Percentiles rank a stretch among this genome's conserved stretches.
These are phyloP conservation scores for Cephonodes hylas DNA, from an alignment of 2,888 invertebrate genomes.

Conservation along the genomic window DNA sequence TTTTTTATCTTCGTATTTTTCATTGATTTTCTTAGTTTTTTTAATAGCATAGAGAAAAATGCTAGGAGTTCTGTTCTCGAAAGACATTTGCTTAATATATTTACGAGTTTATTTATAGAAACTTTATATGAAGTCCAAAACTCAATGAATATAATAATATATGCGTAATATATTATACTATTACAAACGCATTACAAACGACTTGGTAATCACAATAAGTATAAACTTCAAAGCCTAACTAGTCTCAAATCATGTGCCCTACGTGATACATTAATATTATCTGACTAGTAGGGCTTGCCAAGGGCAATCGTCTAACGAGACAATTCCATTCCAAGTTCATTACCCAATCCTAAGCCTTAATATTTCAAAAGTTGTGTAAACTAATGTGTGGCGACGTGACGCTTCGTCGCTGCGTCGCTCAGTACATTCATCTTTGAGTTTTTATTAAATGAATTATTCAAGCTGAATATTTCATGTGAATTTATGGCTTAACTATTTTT, in stretches of 20 bases:
- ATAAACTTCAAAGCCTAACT: neutral
- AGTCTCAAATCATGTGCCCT: neutral
- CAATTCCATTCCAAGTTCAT: slow-evolving; percentile 21
- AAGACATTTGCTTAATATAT: no score
- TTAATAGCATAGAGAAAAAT: no score
- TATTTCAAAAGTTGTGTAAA: slow-evolving; percentile 23
- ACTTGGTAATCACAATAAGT: neutral
- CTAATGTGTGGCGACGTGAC: slow-evolving; percentile 21
- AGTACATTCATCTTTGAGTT: slow-evolving; percentile 41
- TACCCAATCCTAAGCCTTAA: slow-evolving; percentile 19
- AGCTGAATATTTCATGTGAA: neutral
- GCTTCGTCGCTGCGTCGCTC: slow-evolving; percentile 33
- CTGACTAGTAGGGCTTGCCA: neutral
- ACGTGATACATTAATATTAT: slow-evolving; percentile 17
- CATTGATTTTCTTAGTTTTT: no score
- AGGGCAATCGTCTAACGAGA: slow-evolving; percentile 10
- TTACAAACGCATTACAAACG: neutral
- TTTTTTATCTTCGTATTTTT: no score
- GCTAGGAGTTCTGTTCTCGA: no score
- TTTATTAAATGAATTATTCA: slow-evolving; percentile 33
- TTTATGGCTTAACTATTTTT: neutral
- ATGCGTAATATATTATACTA: no score
- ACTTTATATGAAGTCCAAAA: no score
- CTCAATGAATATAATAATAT: no score
- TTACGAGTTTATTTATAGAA: no score